These are phyloP conservation scores for Drosophila neutralis DNA, from an alignment of 2,888 invertebrate species.

Conservation along the genomic window DNA sequence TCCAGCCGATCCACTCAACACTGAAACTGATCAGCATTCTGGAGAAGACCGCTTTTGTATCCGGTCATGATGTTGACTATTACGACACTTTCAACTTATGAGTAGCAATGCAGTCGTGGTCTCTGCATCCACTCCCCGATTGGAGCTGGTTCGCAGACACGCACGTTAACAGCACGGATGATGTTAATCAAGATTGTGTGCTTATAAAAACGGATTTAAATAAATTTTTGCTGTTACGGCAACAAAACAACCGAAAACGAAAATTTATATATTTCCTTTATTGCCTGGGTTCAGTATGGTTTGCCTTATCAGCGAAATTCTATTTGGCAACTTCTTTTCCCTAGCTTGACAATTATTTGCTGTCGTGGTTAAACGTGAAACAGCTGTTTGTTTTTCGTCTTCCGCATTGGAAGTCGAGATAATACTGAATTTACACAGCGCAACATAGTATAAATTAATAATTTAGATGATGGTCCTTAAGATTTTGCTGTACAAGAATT, in stretches of 20 bases:
- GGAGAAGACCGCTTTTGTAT: constrained; percentile 80
- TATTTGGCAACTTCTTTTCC: not conserved
- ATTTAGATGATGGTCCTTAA: no score
- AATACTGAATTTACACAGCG: not conserved
- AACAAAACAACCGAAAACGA: constrained; percentile 39
- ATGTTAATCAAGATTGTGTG: constrained; percentile 29
- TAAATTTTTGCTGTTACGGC: constrained; percentile 54
- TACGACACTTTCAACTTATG: constrained; percentile 82
- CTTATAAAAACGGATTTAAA: constrained; percentile 39
- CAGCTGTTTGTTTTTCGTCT: not conserved
- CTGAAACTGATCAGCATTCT: constrained; percentile 82
- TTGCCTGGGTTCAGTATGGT: not conserved
- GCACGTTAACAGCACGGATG: constrained; percentile 33
- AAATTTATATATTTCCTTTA: constrained; percentile 14
- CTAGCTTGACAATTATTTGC: not conserved
- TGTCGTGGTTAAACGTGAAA: not conserved
- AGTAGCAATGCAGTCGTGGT: constrained; percentile 70
- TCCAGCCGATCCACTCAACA: constrained; percentile 72
- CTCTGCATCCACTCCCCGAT: constrained; percentile 25
- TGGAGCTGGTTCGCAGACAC: constrained; percentile 32
- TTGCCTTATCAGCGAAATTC: not conserved
- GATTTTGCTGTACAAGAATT: not conserved
- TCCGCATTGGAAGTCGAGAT: not conserved
- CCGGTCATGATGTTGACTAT: constrained; percentile 83
- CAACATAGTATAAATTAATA: not conserved